These are phyloP conservation scores for Monoplex corrugatus DNA, from an alignment of 2,888 invertebrate species.

Conservation along the genomic window DNA sequence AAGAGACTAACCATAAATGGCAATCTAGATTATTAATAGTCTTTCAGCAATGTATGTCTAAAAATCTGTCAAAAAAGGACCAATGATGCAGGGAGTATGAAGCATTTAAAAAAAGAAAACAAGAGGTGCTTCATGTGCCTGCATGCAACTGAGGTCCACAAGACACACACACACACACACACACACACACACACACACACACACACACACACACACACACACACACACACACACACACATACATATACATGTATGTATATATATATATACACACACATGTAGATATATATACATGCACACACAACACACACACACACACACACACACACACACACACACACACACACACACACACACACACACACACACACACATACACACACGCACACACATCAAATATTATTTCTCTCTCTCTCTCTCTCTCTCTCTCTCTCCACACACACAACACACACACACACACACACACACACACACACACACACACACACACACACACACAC, in stretches of 20 bases:
- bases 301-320: background rate
- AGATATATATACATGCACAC: background rate
- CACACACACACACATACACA: background rate
- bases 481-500: too few species aligned
- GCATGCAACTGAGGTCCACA: too few species aligned
- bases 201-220: slow-evolving; percentile 26
- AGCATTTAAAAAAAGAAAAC: too few species aligned
- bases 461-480: background rate
- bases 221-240: background rate
- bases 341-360: background rate
- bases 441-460: background rate
- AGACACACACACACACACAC: slow-evolving; percentile 20
- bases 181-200: slow-evolving; percentile 30
- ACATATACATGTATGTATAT: slow-evolving; percentile 2
- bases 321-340: background rate
- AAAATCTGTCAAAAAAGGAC: too few species aligned
- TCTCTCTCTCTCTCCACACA: background rate
- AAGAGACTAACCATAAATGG: too few species aligned
- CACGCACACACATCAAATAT: background rate
- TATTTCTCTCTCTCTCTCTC: background rate
- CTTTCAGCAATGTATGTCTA: too few species aligned
- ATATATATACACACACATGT: background rate
- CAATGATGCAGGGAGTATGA: too few species aligned
- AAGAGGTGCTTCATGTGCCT: too few species aligned
- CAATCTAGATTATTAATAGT: too few species aligned